Conservation (phyloP, 2,113 vertebrate species). For the Salvelinus namaycush region DNA sequence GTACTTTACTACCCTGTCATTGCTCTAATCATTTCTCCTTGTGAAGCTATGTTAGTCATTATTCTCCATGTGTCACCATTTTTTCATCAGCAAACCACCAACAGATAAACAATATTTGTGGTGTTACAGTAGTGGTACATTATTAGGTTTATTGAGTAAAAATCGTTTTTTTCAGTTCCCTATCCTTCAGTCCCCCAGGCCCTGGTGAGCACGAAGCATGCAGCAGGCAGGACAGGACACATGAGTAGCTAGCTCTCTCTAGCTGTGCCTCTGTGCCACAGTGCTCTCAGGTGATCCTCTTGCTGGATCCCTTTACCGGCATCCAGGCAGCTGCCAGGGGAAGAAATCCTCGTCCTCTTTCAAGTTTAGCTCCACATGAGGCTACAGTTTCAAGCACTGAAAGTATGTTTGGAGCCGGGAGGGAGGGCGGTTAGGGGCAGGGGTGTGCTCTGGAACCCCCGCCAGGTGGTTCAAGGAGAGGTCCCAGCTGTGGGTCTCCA, state of each 20-base stretch:
- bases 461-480: slow-evolving; percentile 72
- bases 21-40: too few relatives aligned
- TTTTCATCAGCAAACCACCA: too few relatives aligned
- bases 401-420: slow-evolving; percentile 20
- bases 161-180: neutral
- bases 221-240: too few relatives aligned
- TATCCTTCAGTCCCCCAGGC: slow-evolving; percentile 1
- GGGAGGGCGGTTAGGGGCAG: slow-evolving; percentile 22
- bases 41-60: too few relatives aligned
- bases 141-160: too few relatives aligned
- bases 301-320: slow-evolving; percentile 70
- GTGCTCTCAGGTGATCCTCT: slow-evolving; percentile 68
- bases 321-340: slow-evolving; percentile 62
- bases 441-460: slow-evolving; percentile 56
- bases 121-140: too few relatives aligned
- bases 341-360: slow-evolving; percentile 41
- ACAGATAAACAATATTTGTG: too few relatives aligned
- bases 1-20: too few relatives aligned
- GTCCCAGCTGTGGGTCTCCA: slow-evolving; percentile 72
- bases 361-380: slow-evolving; percentile 14
- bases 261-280: slow-evolving; percentile 19
- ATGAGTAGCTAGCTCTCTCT: neutral
- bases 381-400: slow-evolving; percentile 69
- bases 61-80: too few relatives aligned
- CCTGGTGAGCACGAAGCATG: neutral